A percentile compares a stretch with the other conserved stretches of the same genome.
Conservation (phyloP, 2,113 vertebrate genomes). For the Puntigrus tetrazona region DNA sequence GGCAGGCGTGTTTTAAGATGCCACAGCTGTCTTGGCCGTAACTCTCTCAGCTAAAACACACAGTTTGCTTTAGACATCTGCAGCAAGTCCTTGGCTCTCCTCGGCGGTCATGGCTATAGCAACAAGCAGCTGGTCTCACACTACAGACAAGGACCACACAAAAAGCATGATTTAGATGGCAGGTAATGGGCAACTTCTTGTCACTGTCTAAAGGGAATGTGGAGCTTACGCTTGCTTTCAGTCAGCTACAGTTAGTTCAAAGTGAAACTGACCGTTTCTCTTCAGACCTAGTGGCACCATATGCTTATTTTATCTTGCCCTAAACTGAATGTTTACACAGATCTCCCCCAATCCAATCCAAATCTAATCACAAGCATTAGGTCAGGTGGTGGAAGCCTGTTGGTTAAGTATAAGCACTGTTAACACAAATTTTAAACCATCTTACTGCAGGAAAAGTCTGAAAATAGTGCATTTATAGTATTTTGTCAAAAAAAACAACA, state of each 20-base stretch:
- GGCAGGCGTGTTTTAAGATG: neutral
- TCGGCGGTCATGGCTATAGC: slow-evolving; percentile 55
- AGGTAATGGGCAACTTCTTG: neutral
- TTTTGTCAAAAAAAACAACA: neutral
- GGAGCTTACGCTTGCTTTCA: neutral
- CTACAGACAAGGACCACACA: neutral
- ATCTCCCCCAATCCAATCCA: slow-evolving; percentile 2
- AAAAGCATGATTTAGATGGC: neutral
- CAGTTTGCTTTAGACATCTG: slow-evolving; percentile 53
- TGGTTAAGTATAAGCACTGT: neutral
- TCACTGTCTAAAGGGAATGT: neutral
- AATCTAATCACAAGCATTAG: slow-evolving; percentile 17
- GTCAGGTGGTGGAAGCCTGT: neutral
- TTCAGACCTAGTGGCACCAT: neutral
- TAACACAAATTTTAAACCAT: neutral
- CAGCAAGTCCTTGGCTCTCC: slow-evolving; percentile 52
- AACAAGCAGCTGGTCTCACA: slow-evolving; percentile 54
- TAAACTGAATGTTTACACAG: neutral
- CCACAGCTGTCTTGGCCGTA: slow-evolving; percentile 34
- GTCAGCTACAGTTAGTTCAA: neutral
- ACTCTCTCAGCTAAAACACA: slow-evolving; percentile 20
- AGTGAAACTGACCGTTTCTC: neutral
- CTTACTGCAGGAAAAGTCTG: neutral
- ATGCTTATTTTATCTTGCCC: slow-evolving; percentile 1
- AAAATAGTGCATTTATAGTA: neutral